Conservation (phyloP, 2,113 vertebrate genomes). For the Otus sunia region DNA sequence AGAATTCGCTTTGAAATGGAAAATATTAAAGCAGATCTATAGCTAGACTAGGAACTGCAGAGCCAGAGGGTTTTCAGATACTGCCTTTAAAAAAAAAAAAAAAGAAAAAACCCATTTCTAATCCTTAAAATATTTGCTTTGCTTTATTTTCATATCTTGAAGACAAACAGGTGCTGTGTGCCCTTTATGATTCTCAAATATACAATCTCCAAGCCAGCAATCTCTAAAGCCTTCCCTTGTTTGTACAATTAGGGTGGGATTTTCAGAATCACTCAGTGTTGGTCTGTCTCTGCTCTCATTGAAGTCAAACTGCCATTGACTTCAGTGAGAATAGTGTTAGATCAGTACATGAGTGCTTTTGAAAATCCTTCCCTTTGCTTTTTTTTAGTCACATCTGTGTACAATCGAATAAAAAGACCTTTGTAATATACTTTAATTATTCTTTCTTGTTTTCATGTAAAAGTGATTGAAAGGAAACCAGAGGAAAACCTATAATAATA, state of each 20-base stretch:
- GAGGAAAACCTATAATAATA: constrained; percentile 32
- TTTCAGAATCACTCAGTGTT: constrained; percentile 7
- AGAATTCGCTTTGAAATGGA: constrained; percentile 44
- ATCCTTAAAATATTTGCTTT: constrained; percentile 67
- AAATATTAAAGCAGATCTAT: constrained; percentile 47
- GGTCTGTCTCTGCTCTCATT: constrained; percentile 11
- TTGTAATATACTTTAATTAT: constrained; percentile 49
- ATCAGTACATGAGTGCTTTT: not conserved
- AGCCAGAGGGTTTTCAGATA: constrained; percentile 39
- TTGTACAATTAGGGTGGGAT: constrained; percentile 64
- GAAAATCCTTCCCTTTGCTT: not conserved
- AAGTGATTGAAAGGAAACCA: constrained; percentile 51
- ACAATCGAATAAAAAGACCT: constrained; percentile 44
- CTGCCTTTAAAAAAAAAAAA: not conserved
- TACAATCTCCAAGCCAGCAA: constrained; percentile 45
- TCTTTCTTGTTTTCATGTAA: constrained; percentile 36
- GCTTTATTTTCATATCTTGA: constrained; percentile 70
- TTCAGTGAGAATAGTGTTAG: constrained; percentile 1
- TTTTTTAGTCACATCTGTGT: constrained; percentile 35
- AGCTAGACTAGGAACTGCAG: not conserved
- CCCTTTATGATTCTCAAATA: constrained; percentile 67
- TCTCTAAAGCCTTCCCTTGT: constrained; percentile 59
- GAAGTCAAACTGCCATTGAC: constrained; percentile 2
- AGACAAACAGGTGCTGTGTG: constrained; percentile 65
- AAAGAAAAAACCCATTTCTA: constrained; percentile 19